Conservation (phyloP, 2,888 invertebrate species). For the Leptopilina myrica region DNA sequence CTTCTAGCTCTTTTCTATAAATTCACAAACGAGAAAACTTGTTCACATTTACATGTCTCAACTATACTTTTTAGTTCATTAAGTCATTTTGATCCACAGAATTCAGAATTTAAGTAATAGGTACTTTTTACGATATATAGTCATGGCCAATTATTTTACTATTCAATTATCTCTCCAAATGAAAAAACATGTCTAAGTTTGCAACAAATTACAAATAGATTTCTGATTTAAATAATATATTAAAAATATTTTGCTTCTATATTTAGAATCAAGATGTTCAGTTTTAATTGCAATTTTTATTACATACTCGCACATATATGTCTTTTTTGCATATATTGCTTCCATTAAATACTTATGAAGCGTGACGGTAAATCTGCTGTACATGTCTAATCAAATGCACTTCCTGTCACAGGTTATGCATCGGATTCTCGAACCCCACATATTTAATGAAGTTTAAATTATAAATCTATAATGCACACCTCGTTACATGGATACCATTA, state of each 20-base stretch:
- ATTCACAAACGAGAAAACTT: not conserved
- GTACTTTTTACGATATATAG: no score
- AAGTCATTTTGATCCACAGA: no score
- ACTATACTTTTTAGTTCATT: no score
- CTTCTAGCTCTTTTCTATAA: not conserved
- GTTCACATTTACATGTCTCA: no score
- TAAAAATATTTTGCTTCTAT: no score
- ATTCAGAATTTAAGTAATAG: no score
- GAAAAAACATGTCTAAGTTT: no score
- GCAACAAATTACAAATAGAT: no score
- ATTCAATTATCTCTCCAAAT: no score
- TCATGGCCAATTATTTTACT: no score
- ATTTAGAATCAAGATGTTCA: not conserved
- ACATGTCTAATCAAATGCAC: conserved; percentile 25
- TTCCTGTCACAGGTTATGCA: conserved; percentile 18
- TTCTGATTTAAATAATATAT: no score
- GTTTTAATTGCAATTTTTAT: not conserved
- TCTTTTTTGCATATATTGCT: not conserved
- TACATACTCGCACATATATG: not conserved
- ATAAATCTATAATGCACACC: not conserved
- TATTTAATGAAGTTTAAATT: conserved; percentile 3
- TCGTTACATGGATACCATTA: not conserved
- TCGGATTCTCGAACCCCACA: not conserved
- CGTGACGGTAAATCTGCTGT: conserved; percentile 18
- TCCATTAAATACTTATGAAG: conserved; percentile 20